Conservation (phyloP, 2,888 invertebrate species). For the Apomyelois bistriatella region DNA sequence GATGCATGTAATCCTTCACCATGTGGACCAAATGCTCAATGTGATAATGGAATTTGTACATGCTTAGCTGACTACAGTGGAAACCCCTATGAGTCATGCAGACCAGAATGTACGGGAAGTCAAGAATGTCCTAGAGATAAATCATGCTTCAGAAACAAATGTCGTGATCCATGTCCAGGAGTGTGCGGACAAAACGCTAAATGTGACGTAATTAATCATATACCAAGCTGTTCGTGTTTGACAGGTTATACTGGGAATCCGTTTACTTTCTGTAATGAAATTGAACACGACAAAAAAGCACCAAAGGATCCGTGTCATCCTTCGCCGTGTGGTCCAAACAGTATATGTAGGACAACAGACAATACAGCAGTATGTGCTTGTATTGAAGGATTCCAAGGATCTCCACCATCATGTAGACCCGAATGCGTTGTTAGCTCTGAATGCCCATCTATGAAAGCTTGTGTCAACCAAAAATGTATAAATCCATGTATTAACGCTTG, state of each 20-base stretch:
- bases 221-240: constrained; percentile 85
- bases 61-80: constrained; percentile 85
- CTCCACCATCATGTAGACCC: constrained; percentile 89
- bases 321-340: constrained; percentile 89
- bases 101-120: constrained; percentile 86
- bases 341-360: constrained; percentile 87
- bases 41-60: constrained; percentile 84
- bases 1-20: constrained; percentile 86
- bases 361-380: constrained; percentile 91
- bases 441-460: constrained; percentile 89
- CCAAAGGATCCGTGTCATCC: constrained; percentile 86
- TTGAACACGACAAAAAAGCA: constrained; percentile 41
- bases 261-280: constrained; percentile 74
- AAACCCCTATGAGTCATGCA: constrained; percentile 85
- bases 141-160: constrained; percentile 86
- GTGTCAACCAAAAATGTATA: constrained; percentile 88
- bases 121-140: constrained; percentile 85
- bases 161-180: constrained; percentile 86
- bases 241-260: constrained; percentile 86
- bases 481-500: constrained; percentile 92
- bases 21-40: constrained; percentile 86
- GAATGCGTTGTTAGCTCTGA: constrained; percentile 92
- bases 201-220: constrained; percentile 87
- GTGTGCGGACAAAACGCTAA: constrained; percentile 87
- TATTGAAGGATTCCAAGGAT: constrained; percentile 86